These are phyloP conservation scores for Drepanosiphum platanoidis DNA, from an alignment of 2,888 invertebrate genomes.

Conservation along the genomic window DNA sequence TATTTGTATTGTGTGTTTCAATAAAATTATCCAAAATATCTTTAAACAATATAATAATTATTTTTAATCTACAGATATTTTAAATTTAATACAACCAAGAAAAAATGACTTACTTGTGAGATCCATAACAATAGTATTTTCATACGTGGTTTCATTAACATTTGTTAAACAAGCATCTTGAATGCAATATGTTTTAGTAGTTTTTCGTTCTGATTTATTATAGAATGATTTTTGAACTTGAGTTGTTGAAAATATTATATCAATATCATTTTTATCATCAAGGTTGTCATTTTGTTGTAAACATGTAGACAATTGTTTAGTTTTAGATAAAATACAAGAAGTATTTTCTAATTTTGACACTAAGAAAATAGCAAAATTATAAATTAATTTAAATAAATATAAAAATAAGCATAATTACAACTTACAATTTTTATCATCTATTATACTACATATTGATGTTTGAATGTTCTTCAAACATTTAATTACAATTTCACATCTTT, in stretches of 20 bases:
- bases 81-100: background rate
- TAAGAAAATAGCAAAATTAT: background rate
- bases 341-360: constrained; percentile 39
- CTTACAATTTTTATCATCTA: constrained; percentile 41
- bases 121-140: constrained; percentile 52
- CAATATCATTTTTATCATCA: constrained; percentile 11
- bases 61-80: background rate
- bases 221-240: constrained; percentile 52
- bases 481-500: constrained; percentile 43
- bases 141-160: constrained; percentile 26
- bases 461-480: constrained; percentile 51
- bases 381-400: background rate
- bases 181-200: background rate
- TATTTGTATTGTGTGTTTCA: background rate
- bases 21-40: constrained; percentile 55
- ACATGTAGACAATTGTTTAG: background rate
- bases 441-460: background rate
- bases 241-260: constrained; percentile 26
- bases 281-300: background rate
- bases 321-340: constrained; percentile 45
- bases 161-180: background rate
- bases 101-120: constrained; percentile 49
- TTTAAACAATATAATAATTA: constrained; percentile 12
- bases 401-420: background rate
- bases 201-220: constrained; percentile 32